A percentile compares a stretch with the other conserved stretches of the same genome.
These are phyloP conservation scores for Mycetomoellerius zeteki DNA, from an alignment of 1,140 invertebrate genomes.

Conservation along the genomic window DNA sequence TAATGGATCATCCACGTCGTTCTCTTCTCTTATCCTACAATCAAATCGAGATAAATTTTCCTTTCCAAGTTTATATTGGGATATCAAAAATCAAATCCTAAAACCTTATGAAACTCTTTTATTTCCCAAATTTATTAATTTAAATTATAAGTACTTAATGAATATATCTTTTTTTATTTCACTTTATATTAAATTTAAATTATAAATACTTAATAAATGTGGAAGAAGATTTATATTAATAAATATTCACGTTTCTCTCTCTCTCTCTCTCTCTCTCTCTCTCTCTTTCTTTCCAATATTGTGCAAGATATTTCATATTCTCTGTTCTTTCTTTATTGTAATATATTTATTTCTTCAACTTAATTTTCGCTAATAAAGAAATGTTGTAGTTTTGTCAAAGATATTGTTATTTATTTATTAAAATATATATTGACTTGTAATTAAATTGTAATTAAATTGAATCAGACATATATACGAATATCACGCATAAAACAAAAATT, in stretches of 20 bases:
- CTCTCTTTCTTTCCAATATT: not conserved
- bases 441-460: not conserved
- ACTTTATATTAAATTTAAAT: not conserved
- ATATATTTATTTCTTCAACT: not conserved
- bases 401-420: not conserved
- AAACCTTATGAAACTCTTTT: not conserved
- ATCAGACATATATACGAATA: not conserved
- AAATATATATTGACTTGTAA: not conserved
- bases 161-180: not conserved
- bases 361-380: not conserved
- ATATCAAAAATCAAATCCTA: not conserved
- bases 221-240: not conserved
- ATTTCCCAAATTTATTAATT: not conserved
- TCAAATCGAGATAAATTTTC: conserved; percentile 7
- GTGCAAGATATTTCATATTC: not conserved
- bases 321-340: not conserved
- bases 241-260: not conserved
- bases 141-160: not conserved
- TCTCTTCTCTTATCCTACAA: not conserved
- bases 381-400: not conserved
- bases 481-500: conserved; percentile 21
- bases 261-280: not conserved
- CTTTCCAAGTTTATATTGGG: too few species aligned
- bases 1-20: not conserved
- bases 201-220: not conserved